A percentile compares a stretch with the other conserved stretches of the same genome.
phyloP scores from a whole-genome alignment of 2,797 vertebrate species.

The Poecile montanus region DNA sequence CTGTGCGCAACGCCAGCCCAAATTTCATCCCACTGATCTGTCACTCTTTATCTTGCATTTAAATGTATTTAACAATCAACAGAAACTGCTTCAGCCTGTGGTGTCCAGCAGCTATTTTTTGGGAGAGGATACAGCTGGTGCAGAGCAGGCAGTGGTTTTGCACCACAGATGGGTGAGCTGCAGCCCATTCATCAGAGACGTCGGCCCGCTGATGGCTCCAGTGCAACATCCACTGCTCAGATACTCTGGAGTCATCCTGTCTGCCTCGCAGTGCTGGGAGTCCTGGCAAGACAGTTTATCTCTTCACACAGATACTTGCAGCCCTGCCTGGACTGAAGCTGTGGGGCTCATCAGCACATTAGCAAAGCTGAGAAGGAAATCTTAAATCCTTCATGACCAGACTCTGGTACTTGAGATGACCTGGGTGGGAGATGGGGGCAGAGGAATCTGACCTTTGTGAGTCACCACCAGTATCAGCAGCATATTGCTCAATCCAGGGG shows the following conservation, averaged over 20 bases:
- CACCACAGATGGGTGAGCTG: not conserved
- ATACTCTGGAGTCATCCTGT: not conserved
- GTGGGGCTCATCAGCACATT: not conserved
- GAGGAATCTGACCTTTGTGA: not conserved
- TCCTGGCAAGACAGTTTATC: not conserved
- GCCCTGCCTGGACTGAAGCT: not conserved
- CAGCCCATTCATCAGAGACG: not conserved
- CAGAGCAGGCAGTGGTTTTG: not conserved
- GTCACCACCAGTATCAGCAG: not conserved
- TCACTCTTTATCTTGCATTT: not conserved
- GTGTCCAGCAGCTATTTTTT: not conserved
- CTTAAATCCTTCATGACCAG: not conserved
- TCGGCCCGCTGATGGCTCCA: not conserved
- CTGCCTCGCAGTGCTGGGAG: not conserved
- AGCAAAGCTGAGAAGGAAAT: not conserved
- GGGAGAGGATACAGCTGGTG: not conserved
- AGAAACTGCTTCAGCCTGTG: not conserved
- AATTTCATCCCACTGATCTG: not conserved
- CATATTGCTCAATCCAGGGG: rapidly evolving
- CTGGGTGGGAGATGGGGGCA: not conserved
- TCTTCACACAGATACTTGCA: not conserved
- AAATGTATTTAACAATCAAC: not conserved
- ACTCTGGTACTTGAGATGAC: not conserved
- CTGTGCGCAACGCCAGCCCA: not conserved
- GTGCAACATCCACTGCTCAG: not conserved